A percentile compares a stretch with the other conserved stretches of the same genome.
Conservation (phyloP, 2,888 invertebrate species). For the Brenthis hecate region DNA sequence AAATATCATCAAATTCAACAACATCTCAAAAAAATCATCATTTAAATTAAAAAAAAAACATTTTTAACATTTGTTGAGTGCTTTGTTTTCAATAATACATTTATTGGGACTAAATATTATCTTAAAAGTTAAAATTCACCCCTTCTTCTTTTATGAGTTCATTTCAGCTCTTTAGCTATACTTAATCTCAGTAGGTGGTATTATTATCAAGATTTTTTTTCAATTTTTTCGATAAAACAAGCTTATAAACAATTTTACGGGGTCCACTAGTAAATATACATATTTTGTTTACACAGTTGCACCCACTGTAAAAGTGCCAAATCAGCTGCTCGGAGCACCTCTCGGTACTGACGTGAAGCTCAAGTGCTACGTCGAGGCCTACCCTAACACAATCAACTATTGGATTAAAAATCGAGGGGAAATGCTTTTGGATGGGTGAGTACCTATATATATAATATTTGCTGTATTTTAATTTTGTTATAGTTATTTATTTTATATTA, state of each 20-base stretch:
- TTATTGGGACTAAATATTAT: too few relatives aligned
- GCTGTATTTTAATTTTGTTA: background rate
- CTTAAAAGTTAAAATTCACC: too few relatives aligned
- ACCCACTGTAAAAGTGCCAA: constrained; percentile 93
- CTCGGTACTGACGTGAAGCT: constrained; percentile 92
- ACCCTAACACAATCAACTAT: constrained; percentile 87
- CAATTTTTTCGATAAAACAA: too few relatives aligned
- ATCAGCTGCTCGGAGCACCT: constrained; percentile 93
- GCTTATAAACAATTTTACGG: too few relatives aligned
- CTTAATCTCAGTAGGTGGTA: too few relatives aligned
- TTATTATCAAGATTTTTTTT: background rate
- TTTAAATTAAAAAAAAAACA: too few relatives aligned
- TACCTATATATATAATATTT: background rate
- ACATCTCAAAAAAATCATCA: too few relatives aligned
- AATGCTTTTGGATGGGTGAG: constrained; percentile 92
- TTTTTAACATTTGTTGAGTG: too few relatives aligned
- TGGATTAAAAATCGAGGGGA: constrained; percentile 90
- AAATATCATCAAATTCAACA: too few relatives aligned
- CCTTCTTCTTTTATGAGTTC: too few relatives aligned
- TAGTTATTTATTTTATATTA: background rate
- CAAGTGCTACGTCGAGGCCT: constrained; percentile 94
- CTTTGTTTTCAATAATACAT: too few relatives aligned
- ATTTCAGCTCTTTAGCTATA: too few relatives aligned
- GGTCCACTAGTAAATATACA: background rate
- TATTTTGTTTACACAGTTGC: constrained; percentile 84